Evolutionary conservation across 2,113 vertebrate genomes (phyloP).

Genomic region (Megaceryle torquata): DNA sequence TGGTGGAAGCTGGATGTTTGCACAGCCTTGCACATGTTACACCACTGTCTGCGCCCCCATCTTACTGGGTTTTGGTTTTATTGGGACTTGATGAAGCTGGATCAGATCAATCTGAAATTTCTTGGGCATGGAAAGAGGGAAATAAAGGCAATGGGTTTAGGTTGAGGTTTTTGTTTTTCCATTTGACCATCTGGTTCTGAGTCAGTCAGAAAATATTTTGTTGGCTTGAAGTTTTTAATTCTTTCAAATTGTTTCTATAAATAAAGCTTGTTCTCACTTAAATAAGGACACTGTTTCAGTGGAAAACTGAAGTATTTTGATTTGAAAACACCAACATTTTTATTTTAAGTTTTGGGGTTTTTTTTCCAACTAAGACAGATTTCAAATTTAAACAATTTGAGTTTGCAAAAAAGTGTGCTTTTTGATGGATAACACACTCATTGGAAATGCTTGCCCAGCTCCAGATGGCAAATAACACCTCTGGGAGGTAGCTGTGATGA

Average conservation of each 20-base stretch:
- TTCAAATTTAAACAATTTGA: background rate
- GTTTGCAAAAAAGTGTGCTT: background rate
- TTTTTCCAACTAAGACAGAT: background rate
- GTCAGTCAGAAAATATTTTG: constrained; percentile 30
- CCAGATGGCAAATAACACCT: constrained; percentile 65
- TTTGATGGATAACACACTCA: background rate
- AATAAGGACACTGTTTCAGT: background rate
- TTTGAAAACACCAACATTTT: background rate
- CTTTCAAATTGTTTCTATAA: background rate
- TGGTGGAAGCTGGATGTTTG: background rate
- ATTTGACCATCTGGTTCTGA: constrained; percentile 17
- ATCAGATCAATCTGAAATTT: background rate
- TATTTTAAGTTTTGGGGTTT: background rate
- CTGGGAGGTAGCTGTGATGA: constrained; percentile 22
- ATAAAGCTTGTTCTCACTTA: background rate
- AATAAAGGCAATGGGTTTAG: background rate
- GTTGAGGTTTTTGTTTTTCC: background rate
- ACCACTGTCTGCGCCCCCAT: rapidly evolving
- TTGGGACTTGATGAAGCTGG: background rate
- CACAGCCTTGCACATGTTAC: rapidly evolving
- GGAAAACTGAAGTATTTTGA: background rate
- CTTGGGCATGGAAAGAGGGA: background rate
- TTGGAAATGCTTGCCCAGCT: background rate
- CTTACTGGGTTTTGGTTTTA: background rate
- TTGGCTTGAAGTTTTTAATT: background rate